Conservation (phyloP, 2,888 invertebrate species). For the Oegoconia quadripuncta region DNA sequence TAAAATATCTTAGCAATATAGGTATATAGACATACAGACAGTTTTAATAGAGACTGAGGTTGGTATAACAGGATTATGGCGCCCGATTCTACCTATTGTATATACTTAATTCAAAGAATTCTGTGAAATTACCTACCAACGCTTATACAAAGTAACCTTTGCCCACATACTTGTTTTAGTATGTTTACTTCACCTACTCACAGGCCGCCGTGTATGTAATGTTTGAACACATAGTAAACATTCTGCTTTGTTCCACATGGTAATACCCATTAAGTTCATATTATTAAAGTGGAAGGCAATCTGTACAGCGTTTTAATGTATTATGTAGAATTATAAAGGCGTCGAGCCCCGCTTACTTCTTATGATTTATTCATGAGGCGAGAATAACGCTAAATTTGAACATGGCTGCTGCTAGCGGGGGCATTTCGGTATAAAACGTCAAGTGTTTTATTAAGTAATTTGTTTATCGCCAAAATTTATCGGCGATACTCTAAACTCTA, state of each 20-base stretch:
- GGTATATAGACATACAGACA: no score
- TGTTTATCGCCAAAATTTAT: conserved; percentile 50
- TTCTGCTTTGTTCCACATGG: conserved; percentile 31
- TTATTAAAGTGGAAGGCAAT: conserved; percentile 74
- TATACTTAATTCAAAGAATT: no score
- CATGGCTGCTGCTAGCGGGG: conserved; percentile 42
- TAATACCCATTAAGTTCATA: conserved; percentile 71
- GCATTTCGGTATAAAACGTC: conserved; percentile 57
- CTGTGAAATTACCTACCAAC: no score
- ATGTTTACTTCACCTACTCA: no score
- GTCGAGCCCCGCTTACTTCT: conserved; percentile 67
- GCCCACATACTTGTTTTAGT: no score
- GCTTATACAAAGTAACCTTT: no score
- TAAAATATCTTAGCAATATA: no score
- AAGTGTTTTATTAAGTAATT: conserved; percentile 65
- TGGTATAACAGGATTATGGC: no score
- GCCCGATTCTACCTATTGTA: no score
- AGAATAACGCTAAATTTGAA: conserved; percentile 70
- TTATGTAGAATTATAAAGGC: conserved; percentile 78
- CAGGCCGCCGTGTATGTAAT: no score
- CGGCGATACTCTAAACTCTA: conserved; percentile 1
- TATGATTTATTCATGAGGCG: conserved; percentile 77
- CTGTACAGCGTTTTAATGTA: conserved; percentile 77
- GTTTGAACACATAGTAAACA: conserved; percentile 4
- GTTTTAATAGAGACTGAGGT: no score